phyloP scores from a whole-genome alignment of 2,888 invertebrate genomes.

The Heliconius cydno region DNA sequence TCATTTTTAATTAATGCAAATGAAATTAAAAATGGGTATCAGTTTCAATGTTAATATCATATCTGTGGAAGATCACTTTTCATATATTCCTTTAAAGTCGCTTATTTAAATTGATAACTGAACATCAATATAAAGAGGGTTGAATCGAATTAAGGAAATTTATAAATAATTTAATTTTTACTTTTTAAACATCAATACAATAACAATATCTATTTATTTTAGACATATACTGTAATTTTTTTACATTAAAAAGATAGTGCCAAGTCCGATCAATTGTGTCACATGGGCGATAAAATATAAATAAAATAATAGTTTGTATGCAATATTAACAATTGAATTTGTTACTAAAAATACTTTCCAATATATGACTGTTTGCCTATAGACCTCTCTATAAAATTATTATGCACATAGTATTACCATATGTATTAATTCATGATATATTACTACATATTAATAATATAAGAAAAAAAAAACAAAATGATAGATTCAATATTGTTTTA shows the following conservation, averaged over 20 bases:
- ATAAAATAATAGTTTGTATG: no score
- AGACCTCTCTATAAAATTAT: neutral
- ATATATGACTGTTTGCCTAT: neutral
- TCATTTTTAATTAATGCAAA: neutral
- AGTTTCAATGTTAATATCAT: neutral
- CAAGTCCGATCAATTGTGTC: no score
- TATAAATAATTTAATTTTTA: neutral
- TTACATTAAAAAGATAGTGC: no score
- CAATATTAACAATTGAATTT: neutral
- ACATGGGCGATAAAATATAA: no score
- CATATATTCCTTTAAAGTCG: neutral
- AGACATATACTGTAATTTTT: no score
- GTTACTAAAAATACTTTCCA: conserved; percentile 1
- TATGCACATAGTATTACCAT: neutral
- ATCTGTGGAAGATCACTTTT: neutral
- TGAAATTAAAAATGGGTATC: neutral
- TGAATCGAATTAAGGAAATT: neutral
- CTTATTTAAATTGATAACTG: neutral
- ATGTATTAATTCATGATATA: neutral
- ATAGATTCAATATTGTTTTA: neutral
- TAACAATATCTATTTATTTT: no score
- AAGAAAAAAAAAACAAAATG: neutral
- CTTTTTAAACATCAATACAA: no score
- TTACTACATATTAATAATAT: neutral
- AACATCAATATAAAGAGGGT: neutral